Percentiles rank a stretch among this genome's conserved stretches.
Conservation (phyloP, 2,888 invertebrate genomes). For the Cecidostiba fungosa region DNA sequence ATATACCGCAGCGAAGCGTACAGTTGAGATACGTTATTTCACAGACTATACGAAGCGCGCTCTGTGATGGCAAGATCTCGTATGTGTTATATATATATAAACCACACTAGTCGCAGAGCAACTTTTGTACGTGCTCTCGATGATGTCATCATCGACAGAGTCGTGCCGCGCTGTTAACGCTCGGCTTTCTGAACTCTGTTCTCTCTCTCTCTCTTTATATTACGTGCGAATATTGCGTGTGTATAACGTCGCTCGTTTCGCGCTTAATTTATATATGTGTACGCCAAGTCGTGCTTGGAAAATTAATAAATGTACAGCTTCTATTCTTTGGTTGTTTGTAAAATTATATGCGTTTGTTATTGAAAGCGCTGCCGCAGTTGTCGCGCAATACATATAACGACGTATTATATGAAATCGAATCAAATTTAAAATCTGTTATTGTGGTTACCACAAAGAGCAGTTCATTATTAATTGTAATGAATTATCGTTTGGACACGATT, state of each 20-base stretch:
- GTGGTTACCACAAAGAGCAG: too few relatives aligned
- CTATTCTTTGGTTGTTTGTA: background rate
- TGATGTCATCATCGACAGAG: slow-evolving; percentile 30
- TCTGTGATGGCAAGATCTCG: background rate
- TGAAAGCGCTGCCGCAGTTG: too few relatives aligned
- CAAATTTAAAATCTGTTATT: too few relatives aligned
- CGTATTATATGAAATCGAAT: too few relatives aligned
- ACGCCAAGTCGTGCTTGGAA: background rate
- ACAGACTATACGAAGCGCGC: too few relatives aligned
- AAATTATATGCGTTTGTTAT: background rate
- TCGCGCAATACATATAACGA: too few relatives aligned
- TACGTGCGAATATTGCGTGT: background rate
- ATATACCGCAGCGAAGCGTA: background rate
- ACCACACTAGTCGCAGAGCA: background rate
- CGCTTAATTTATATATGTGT: background rate
- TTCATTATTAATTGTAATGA: too few relatives aligned
- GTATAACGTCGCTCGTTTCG: background rate
- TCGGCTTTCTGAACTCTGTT: background rate
- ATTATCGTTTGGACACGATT: background rate
- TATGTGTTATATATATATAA: background rate
- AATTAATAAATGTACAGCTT: background rate
- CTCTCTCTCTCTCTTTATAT: background rate
- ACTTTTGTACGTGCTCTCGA: slow-evolving; percentile 27
- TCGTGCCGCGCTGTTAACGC: background rate
- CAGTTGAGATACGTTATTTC: slow-evolving; percentile 2